Evolutionary conservation across 2,888 invertebrate genomes (phyloP), one percentile per base, ranked within the genome.

Genomic region (Salpingus planirostris): DNA sequence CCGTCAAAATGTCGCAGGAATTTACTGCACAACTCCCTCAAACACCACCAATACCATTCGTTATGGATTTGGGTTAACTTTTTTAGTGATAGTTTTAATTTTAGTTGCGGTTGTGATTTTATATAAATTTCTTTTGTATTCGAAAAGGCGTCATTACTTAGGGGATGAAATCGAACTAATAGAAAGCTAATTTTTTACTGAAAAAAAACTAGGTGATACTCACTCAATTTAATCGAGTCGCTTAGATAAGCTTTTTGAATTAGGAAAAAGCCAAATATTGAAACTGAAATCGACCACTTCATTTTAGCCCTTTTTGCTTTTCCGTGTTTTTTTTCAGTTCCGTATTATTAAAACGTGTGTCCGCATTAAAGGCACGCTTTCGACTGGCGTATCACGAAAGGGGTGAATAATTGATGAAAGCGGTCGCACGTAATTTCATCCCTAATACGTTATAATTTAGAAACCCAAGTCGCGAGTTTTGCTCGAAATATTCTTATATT

Each of bases 1-100:
- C 12, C 47, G 49, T 31, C 55, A 62, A 33, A 64, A 64, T 38
- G 55, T 64, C 5, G 60, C 52, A 5, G 63, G 63, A 3, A 61
- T 64, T 42, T 54, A 55, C 33, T 64, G 63, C 33, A 46, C 34
- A 31, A 26, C 26, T 3, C 26, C 24, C 3, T 22, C 30, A 4
- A 33, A 21, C 4, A 18, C 15, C 3, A 21, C 2, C 13, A 7
- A 13, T 10, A n/a, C n/a, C 11, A 15, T 8, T 8, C 8, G 11
- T 6, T 14, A 21, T 14, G 24, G 23, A 18, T 21, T 33, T 13
- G 33, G 5, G 27, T 11, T 22, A 13, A 27, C 13, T 22, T 47
- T 18, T 28, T 28, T 11, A 11, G 7, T 52, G 14, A 43, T 45
- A 26, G 36, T 28, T 11, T 10, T 28, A n/a, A n/a, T n/a, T n/a